Conservation (phyloP, 2,888 invertebrate species). For the Pteria penguin region DNA sequence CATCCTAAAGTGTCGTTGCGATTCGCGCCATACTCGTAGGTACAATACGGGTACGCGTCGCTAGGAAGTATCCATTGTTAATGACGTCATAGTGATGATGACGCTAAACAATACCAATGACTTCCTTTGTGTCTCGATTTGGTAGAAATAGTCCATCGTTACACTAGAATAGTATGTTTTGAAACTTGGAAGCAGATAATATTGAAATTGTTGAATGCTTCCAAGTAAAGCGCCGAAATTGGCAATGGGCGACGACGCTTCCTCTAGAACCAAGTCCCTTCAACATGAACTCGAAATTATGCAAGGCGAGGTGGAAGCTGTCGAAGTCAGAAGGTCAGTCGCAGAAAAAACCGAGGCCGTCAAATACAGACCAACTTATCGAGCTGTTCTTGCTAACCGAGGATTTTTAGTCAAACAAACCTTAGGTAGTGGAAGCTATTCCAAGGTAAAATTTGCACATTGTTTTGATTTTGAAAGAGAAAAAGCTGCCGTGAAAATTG, state of each 20-base stretch:
- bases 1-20: too few relatives aligned
- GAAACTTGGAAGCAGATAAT: slow-evolving; percentile 6
- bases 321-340: slow-evolving; percentile 59
- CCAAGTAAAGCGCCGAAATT: slow-evolving; percentile 55
- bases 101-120: not conserved
- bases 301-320: slow-evolving; percentile 70
- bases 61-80: not conserved
- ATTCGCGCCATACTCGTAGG: too few relatives aligned
- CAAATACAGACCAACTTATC: slow-evolving; percentile 73
- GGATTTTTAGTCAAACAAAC: slow-evolving; percentile 75
- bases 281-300: slow-evolving; percentile 67
- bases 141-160: not conserved
- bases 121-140: slow-evolving; percentile 30
- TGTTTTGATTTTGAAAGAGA: slow-evolving; percentile 61
- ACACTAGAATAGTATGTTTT: not conserved
- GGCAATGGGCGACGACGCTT: slow-evolving; percentile 51
- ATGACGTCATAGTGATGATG: slow-evolving; percentile 12
- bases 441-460: slow-evolving; percentile 87
- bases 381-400: slow-evolving; percentile 75
- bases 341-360: slow-evolving; percentile 58
- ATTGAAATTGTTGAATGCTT: slow-evolving; percentile 49
- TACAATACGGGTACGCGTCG: too few relatives aligned
- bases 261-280: slow-evolving; percentile 49
- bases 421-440: slow-evolving; percentile 78
- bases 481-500: slow-evolving; percentile 84